Conservation (phyloP, 2,113 vertebrate species). For the Pantherophis guttatus region DNA sequence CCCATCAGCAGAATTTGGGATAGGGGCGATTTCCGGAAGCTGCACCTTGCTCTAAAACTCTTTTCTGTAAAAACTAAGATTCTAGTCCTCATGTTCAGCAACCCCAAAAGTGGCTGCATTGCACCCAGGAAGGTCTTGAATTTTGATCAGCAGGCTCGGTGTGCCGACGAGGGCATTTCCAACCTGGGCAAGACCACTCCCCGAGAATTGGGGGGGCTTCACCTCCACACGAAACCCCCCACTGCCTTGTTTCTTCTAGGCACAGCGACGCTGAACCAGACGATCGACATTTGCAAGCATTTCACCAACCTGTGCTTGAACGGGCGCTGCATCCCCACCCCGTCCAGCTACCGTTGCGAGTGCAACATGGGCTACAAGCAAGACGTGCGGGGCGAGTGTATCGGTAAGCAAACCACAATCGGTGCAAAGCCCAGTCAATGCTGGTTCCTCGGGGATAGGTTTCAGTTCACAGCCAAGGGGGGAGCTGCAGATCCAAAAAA, state of each 20-base stretch:
- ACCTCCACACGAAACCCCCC: neutral
- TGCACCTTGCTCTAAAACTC: neutral
- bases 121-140: neutral
- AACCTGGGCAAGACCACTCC: neutral
- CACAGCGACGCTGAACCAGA: constrained; percentile 84
- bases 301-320: constrained; percentile 95
- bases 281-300: constrained; percentile 92
- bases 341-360: constrained; percentile 91
- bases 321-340: constrained; percentile 92
- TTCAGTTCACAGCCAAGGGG: neutral
- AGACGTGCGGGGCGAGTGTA: constrained; percentile 89
- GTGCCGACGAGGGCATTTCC: neutral
- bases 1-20: neutral
- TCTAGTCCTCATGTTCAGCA: neutral
- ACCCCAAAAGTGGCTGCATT: neutral
- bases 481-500: neutral
- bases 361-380: constrained; percentile 99
- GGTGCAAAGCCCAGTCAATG: accelerated
- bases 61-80: neutral
- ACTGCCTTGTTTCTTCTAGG: constrained; percentile 59
- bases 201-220: neutral
- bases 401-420: constrained; percentile 72
- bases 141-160: neutral
- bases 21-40: neutral
- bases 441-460: neutral